Base-by-base conservation (phyloP, 2,113 vertebrate species). In the Pseudorasbora parva region DNA sequence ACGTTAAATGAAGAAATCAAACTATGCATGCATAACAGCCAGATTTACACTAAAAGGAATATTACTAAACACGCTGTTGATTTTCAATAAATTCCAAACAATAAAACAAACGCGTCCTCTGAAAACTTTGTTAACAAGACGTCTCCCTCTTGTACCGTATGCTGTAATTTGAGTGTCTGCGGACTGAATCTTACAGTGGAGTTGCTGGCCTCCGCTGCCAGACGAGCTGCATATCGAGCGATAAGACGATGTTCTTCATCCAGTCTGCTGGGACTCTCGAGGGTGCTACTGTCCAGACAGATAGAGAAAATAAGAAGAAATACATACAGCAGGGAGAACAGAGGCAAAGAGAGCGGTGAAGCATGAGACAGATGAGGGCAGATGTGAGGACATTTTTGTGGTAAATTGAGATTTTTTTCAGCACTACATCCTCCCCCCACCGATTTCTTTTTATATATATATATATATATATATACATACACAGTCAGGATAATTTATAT, bases 171-270 rank as follows among this genome's bases (percentile, higher is more conserved):
- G 76, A 73, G 80, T 75, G 43, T 14, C 21, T 45, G n/a, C 62
- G 41, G 43, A 78, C 0, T 33, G 23, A 69, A 23, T 92, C 97
- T 97, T 83, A 98, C 97, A 19, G 95, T 88, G 87, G 94, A 94
- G 54, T 93, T 97, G 19, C 96, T 95, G 27, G 97, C 96, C 89
- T 98, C 97, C 2, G 97, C 97, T 5, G 97, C 97, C 89, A 99
- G 89, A 10, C 97, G 94, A 2, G 97, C 97, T 4, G 97, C 97
- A 25, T 99, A 99, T 49, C 97, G 91, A 72, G 97, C 97, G 25
- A 99, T 99, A 57, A 99, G 95, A 27, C 97, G 91, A 83, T 99
- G 97, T 87, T 99, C 97, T 90, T 99, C 97, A 2, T 99, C 97
- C 84, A 98, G 92, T 51, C 96, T 88, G 83, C 97, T 95, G 0